Evolutionary conservation across 1,140 invertebrate genomes (phyloP).

Genomic region (Hyphantria cunea): DNA sequence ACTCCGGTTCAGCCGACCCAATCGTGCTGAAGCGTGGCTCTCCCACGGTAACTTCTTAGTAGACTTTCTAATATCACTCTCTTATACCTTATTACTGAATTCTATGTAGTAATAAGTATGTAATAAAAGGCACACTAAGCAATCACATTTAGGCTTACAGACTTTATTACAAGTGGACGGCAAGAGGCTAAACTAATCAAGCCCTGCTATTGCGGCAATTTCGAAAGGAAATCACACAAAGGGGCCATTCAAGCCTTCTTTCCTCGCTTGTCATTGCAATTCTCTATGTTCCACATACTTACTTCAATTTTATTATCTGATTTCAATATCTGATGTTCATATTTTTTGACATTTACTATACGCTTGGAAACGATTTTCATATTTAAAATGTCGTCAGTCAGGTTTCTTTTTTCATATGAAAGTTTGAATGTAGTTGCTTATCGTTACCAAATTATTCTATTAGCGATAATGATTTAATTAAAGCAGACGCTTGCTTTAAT

Average conservation of each 20-base stretch:
- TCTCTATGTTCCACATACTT: slow-evolving; percentile 37
- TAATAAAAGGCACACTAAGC: slow-evolving; percentile 21
- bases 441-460: slow-evolving; percentile 1
- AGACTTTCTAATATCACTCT: too few species aligned
- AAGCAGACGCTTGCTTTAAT: neutral
- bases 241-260: slow-evolving; percentile 27
- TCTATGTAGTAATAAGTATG: too few species aligned
- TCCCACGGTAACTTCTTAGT: too few species aligned
- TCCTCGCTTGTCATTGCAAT: slow-evolving; percentile 32
- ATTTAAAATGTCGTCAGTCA: neutral
- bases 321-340: too few species aligned
- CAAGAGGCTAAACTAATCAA: slow-evolving; percentile 50
- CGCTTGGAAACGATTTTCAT: neutral
- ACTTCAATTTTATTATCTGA: neutral
- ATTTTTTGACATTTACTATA: neutral
- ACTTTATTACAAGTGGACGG: slow-evolving; percentile 22
- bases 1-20: too few species aligned
- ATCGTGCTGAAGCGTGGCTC: too few species aligned
- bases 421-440: too few species aligned
- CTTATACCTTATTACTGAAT: too few species aligned
- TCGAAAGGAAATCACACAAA: slow-evolving; percentile 52
- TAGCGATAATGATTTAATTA: slow-evolving; percentile 7
- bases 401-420: too few species aligned
- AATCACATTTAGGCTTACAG: slow-evolving; percentile 18
- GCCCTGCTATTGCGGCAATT: slow-evolving; percentile 49